These are phyloP conservation scores for Tachina fera DNA, from an alignment of 2,888 invertebrate species.

Conservation along the genomic window DNA sequence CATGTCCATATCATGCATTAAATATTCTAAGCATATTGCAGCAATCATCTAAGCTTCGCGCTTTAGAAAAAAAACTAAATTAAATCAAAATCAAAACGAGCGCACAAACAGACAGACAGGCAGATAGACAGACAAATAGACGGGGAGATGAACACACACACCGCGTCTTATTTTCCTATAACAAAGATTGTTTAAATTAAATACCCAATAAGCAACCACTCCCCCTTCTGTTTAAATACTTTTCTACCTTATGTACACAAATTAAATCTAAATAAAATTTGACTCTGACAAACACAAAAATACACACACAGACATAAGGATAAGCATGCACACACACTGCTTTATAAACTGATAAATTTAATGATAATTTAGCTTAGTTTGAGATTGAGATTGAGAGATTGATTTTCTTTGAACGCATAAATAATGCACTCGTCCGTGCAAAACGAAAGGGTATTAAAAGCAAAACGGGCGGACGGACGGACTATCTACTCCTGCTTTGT, in stretches of 20 bases:
- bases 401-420: constrained; percentile 71
- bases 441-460: constrained; percentile 66
- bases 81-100: constrained; percentile 50
- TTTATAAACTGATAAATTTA: constrained; percentile 64
- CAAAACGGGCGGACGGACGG: constrained; percentile 34
- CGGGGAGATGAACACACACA: neutral
- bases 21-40: constrained; percentile 80
- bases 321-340: neutral
- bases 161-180: neutral
- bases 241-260: constrained; percentile 67
- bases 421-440: constrained; percentile 67
- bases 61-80: constrained; percentile 74
- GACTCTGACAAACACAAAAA: constrained; percentile 12
- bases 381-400: constrained; percentile 59
- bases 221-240: constrained; percentile 36
- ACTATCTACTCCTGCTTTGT: constrained; percentile 11
- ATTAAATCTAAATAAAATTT: constrained; percentile 52
- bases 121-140: neutral
- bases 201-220: constrained; percentile 55
- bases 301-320: neutral
- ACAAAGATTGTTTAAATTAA: constrained; percentile 41
- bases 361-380: constrained; percentile 70
- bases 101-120: constrained; percentile 13
- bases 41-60: constrained; percentile 83
- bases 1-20: constrained; percentile 44